Conservation (phyloP, 2,888 invertebrate genomes). For the Caenorhabditis sulstoni region DNA sequence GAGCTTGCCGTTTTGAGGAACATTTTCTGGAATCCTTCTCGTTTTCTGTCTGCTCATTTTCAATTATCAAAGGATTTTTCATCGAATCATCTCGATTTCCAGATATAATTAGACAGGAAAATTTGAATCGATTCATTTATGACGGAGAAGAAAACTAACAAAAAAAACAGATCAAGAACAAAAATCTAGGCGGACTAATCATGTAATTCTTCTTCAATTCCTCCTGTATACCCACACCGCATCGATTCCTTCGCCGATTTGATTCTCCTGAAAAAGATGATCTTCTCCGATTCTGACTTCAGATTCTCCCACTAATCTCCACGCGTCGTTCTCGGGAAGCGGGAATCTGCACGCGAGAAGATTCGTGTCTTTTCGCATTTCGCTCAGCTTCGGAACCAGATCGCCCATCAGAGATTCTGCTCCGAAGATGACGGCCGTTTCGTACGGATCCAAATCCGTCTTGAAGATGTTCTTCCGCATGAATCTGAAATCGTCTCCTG, state of each 20-base stretch:
- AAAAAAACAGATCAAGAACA: conserved; percentile 16
- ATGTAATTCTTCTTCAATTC: background rate
- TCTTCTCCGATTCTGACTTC: background rate
- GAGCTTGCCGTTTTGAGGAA: conserved; percentile 24
- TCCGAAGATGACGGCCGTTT: conserved; percentile 77
- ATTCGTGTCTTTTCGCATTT: conserved; percentile 71
- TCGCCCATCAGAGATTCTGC: conserved; percentile 77
- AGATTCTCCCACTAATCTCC: conserved; percentile 43
- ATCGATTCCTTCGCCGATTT: conserved; percentile 78
- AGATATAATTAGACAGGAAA: background rate
- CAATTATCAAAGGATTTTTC: conserved; percentile 16
- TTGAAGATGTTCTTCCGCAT: conserved; percentile 75
- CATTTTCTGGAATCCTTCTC: conserved; percentile 20
- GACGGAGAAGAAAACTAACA: conserved; percentile 31
- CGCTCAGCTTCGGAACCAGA: conserved; percentile 74
- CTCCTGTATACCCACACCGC: conserved; percentile 77
- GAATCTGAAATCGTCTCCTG: conserved; percentile 55
- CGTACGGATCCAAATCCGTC: conserved; percentile 70
- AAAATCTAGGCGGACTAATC: conserved; percentile 3
- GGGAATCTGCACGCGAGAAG: conserved; percentile 79
- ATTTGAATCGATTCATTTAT: background rate
- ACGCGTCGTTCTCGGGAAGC: conserved; percentile 69
- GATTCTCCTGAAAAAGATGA: conserved; percentile 51
- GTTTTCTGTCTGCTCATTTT: too few species aligned
- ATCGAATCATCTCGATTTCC: conserved; percentile 37